Evolutionary conservation across 1,140 invertebrate species (phyloP).

Genomic region (Pristionchus pacificus): DNA sequence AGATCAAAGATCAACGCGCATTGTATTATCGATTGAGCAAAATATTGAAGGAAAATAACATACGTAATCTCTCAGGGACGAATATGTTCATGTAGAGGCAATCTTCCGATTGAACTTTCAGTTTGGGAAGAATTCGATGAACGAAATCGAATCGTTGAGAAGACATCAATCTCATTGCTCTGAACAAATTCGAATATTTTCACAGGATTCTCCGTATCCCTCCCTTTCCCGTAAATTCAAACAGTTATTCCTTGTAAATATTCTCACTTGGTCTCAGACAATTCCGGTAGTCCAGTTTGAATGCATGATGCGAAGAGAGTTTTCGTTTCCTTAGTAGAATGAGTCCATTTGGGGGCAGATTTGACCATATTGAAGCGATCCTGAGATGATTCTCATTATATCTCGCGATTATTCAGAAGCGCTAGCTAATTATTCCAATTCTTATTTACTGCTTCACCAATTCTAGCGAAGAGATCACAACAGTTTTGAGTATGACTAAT

Average conservation of each 20-base stretch:
- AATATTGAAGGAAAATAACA: slow-evolving; percentile 9
- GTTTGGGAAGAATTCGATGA: slow-evolving; percentile 75
- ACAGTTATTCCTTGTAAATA: too few relatives aligned
- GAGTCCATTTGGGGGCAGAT: slow-evolving; percentile 57
- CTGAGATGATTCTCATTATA: too few relatives aligned
- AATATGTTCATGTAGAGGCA: slow-evolving; percentile 94
- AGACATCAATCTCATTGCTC: slow-evolving; percentile 69
- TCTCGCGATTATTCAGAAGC: too few relatives aligned
- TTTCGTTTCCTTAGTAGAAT: slow-evolving; percentile 53
- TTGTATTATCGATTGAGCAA: neutral
- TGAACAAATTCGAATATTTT: slow-evolving; percentile 85
- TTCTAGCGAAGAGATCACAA: too few relatives aligned
- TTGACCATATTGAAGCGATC: slow-evolving; percentile 58
- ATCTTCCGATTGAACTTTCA: slow-evolving; percentile 88
- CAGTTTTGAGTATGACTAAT: slow-evolving; percentile 3
- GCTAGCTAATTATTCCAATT: too few relatives aligned
- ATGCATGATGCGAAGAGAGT: slow-evolving; percentile 45
- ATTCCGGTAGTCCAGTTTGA: slow-evolving; percentile 48
- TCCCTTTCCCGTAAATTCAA: neutral
- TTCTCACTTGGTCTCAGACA: slow-evolving; percentile 52
- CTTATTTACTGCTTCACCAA: too few relatives aligned
- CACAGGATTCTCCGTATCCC: slow-evolving; percentile 60
- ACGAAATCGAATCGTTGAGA: slow-evolving; percentile 79
- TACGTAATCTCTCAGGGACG: slow-evolving; percentile 66
- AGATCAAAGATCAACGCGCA: too few relatives aligned